Conservation (phyloP, 2,113 vertebrate species). For the Carlito syrichta region DNA sequence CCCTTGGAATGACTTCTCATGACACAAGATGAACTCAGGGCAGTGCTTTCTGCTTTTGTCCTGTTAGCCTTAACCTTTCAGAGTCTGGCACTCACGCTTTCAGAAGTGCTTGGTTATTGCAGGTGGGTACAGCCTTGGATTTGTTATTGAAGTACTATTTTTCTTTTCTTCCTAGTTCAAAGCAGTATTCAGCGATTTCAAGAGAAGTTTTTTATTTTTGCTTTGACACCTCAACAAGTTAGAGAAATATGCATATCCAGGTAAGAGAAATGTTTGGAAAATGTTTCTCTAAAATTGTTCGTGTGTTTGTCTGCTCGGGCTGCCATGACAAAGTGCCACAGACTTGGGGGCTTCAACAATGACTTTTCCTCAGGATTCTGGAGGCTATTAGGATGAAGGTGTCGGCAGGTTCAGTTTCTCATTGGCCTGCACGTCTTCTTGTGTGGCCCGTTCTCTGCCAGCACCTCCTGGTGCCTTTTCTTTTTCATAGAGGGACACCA, state of each 20-base stretch:
- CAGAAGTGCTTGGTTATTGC: constrained; percentile 2
- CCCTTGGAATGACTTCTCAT: not conserved
- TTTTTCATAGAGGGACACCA: not conserved
- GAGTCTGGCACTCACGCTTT: not conserved
- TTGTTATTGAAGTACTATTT: constrained; percentile 46
- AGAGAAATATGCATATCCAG: constrained; percentile 98
- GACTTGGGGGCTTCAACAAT: not conserved
- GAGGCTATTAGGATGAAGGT: not conserved
- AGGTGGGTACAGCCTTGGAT: not conserved
- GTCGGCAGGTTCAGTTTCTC: not conserved
- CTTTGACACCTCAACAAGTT: constrained; percentile 97
- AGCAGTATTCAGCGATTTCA: constrained; percentile 94
- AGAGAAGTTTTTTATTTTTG: constrained; percentile 98
- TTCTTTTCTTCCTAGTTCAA: constrained; percentile 82
- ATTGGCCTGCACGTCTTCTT: not conserved
- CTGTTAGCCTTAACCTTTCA: constrained; percentile 4
- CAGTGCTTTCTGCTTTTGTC: not conserved
- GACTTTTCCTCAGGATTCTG: not conserved
- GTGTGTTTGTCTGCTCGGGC: not conserved
- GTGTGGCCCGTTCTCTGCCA: not conserved
- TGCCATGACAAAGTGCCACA: not conserved
- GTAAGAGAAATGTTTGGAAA: constrained; percentile 79
- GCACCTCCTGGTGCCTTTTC: not conserved
- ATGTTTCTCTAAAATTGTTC: not conserved
- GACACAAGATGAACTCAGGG: not conserved